A percentile compares a stretch with the other conserved stretches of the same genome.
Conservation (phyloP, 2,797 vertebrate species). For the Pogoniulus pusillus region DNA sequence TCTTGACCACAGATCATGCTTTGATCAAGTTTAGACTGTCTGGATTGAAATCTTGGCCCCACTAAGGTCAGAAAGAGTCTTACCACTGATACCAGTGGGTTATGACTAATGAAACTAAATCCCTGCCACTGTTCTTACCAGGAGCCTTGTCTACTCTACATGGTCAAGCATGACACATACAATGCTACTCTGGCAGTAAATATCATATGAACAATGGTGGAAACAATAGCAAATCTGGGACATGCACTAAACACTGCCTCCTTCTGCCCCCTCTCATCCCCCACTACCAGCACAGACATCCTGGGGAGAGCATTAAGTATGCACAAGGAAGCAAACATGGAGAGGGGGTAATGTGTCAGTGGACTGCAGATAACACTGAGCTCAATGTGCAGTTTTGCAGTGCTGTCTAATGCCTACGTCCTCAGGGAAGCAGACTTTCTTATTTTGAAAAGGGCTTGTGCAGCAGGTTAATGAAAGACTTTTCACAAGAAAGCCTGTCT, state of each 20-base stretch:
- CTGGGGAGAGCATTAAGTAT: not conserved
- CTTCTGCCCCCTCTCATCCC: not conserved
- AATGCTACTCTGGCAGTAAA: not conserved
- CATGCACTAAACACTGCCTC: not conserved
- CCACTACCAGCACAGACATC: not conserved
- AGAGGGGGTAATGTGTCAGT: not conserved
- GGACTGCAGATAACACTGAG: conserved; percentile 45
- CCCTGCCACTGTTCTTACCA: not conserved
- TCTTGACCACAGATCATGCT: not conserved
- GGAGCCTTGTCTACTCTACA: not conserved
- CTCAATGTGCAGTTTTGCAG: conserved; percentile 16
- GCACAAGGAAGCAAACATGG: not conserved
- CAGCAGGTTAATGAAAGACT: conserved; percentile 33
- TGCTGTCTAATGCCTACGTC: conserved; percentile 25
- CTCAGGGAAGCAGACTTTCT: conserved; percentile 26
- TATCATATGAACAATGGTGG: not conserved
- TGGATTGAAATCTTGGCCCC: not conserved
- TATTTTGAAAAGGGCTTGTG: conserved; percentile 44
- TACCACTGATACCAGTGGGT: not conserved
- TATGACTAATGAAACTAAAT: not conserved
- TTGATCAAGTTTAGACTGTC: not conserved
- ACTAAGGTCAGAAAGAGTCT: not conserved
- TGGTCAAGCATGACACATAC: not conserved
- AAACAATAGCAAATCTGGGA: not conserved
- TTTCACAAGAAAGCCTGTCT: conserved; percentile 24